Evolutionary conservation across 2,113 vertebrate genomes (phyloP), one percentile per base, ranked within the genome.

Genomic region (Jaculus jaculus): DNA sequence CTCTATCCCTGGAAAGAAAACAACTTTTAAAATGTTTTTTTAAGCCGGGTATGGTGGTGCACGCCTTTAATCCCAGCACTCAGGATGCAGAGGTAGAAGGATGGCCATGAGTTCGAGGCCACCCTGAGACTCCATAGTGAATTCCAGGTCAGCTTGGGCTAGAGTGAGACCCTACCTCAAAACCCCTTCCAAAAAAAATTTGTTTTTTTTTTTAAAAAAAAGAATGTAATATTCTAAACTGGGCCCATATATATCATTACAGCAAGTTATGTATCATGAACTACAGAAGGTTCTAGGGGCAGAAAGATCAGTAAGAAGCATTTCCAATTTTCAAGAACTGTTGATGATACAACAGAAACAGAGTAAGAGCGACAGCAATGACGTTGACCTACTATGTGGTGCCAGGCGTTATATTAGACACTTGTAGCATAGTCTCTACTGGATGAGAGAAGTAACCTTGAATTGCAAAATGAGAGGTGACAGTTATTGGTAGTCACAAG

Each of bases 21-120:
- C 30, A 68, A 78, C 60, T 80, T 75, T 87, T 95, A 23, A 95
- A 95, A 96, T 82, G 51, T 73, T 78, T 92, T 81, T 24, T 84
- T 58, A 71, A 78, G 86, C n/a, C n/a, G n/a, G n/a, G n/a, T n/a
- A n/a, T n/a, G n/a, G n/a, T n/a, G n/a, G n/a, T n/a, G n/a, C n/a
- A n/a, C n/a, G n/a, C n/a, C n/a, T n/a, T n/a, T n/a, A n/a, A n/a
- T n/a, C n/a, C n/a, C n/a, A n/a, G n/a, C n/a, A n/a, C n/a, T n/a
- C n/a, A n/a, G n/a, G n/a, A n/a, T n/a, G n/a, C n/a, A n/a, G n/a
- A n/a, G n/a, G n/a, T n/a, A n/a, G n/a, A n/a, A n/a, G n/a, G n/a
- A n/a, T n/a, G n/a, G n/a, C n/a, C n/a, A n/a, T n/a, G n/a, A n/a
- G n/a, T n/a, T n/a, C n/a, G n/a, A n/a, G n/a, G n/a, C n/a, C n/a